phyloP scores from a whole-genome alignment of 1,140 invertebrate species.

The Rhyacophila brunnea region DNA sequence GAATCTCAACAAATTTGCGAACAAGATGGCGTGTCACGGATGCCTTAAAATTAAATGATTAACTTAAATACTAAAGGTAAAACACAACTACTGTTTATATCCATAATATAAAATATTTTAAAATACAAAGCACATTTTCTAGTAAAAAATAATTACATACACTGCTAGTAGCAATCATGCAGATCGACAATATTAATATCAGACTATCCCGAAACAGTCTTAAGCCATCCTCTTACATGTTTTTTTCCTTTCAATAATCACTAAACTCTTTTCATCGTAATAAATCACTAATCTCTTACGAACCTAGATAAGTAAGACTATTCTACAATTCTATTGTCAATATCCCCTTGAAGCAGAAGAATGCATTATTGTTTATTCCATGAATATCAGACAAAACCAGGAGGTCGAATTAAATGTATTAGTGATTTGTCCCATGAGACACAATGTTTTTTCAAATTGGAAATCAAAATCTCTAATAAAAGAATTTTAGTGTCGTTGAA shows the following conservation, averaged over 20 bases:
- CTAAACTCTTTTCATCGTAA: neutral
- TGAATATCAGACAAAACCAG: too few species aligned
- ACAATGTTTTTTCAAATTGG: too few species aligned
- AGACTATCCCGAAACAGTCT: constrained; percentile 29
- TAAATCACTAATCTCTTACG: constrained; percentile 11
- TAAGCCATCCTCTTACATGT: constrained; percentile 17
- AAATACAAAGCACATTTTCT: constrained; percentile 9
- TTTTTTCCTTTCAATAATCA: neutral
- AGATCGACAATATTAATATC: constrained; percentile 27
- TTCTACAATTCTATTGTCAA: constrained; percentile 12
- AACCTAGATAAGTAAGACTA: neutral
- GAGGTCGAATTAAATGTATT: too few species aligned
- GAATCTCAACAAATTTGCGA: too few species aligned
- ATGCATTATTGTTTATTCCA: too few species aligned
- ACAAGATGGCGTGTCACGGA: too few species aligned
- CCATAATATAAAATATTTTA: neutral
- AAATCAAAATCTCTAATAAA: too few species aligned
- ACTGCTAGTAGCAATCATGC: constrained; percentile 20
- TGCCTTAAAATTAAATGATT: too few species aligned
- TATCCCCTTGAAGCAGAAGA: constrained; percentile 4
- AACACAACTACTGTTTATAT: neutral
- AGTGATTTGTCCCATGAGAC: too few species aligned
- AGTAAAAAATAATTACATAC: constrained; percentile 16
- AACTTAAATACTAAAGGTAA: neutral
- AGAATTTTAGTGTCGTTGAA: too few species aligned